Evolutionary conservation across 2,113 vertebrate genomes (phyloP).

Genomic region (Plestiodon gilberti): DNA sequence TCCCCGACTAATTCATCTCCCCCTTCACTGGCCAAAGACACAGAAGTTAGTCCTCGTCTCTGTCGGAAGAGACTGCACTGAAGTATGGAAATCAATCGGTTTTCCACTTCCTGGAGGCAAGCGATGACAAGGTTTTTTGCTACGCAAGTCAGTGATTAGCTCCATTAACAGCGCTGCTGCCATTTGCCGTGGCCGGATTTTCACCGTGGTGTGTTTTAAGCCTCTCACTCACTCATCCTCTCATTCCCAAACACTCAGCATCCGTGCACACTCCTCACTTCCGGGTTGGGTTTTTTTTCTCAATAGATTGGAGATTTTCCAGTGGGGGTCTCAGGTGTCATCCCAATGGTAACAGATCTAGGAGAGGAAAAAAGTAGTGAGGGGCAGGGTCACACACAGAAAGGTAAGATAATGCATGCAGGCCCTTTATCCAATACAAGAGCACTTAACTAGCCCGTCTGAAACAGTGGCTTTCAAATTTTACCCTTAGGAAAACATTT

Average conservation of each 20-base stretch:
- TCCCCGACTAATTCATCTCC: conserved; percentile 60
- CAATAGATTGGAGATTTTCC: conserved; percentile 92
- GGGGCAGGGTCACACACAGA: fast-evolving
- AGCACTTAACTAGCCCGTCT: not conserved
- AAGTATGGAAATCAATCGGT: conserved; percentile 50
- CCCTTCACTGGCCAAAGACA: conserved; percentile 60
- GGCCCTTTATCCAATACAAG: not conserved
- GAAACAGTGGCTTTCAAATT: not conserved
- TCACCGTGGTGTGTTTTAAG: conserved; percentile 91
- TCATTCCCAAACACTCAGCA: conserved; percentile 91
- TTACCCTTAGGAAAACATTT: not conserved
- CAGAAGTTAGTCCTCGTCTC: conserved; percentile 71
- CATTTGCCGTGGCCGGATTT: conserved; percentile 82
- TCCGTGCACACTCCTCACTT: conserved; percentile 90
- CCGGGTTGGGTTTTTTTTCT: conserved; percentile 76
- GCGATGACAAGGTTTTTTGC: conserved; percentile 62
- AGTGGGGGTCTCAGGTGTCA: conserved; percentile 88
- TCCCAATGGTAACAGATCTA: conserved; percentile 81
- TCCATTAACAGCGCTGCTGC: conserved; percentile 72
- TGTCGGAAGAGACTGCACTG: conserved; percentile 61
- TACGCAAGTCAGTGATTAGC: conserved; percentile 72
- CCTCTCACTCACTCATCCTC: conserved; percentile 91
- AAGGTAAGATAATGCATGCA: not conserved
- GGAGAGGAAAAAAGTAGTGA: conserved; percentile 47
- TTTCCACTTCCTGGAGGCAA: conserved; percentile 69